Conservation (phyloP, 2,113 vertebrate species). For the Eidolon helvum region DNA sequence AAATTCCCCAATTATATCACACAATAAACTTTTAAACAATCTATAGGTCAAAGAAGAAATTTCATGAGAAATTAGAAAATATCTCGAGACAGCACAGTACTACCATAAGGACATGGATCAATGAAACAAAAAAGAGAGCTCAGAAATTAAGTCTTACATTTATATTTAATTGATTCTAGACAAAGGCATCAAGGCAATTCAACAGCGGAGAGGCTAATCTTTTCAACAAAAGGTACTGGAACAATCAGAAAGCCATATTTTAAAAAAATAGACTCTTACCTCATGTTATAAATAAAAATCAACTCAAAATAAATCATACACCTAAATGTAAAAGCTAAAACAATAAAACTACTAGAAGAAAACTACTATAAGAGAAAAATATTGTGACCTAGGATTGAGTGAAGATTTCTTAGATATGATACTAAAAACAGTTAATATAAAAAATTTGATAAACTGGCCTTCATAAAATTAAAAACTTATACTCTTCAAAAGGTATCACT, state of each 20-base stretch:
- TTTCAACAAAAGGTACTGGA: not conserved
- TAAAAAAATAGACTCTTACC: not conserved
- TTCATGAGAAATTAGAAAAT: constrained; percentile 19
- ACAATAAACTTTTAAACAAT: constrained; percentile 6
- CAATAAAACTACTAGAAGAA: not conserved
- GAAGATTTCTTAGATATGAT: not conserved
- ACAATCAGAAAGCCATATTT: not conserved
- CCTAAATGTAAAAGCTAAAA: constrained; percentile 3
- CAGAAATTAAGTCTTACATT: not conserved
- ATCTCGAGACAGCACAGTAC: not conserved
- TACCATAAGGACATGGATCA: not conserved
- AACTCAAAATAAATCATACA: not conserved
- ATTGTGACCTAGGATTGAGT: not conserved
- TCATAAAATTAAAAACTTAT: not conserved
- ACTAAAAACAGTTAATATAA: not conserved
- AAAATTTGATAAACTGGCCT: not conserved
- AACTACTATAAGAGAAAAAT: not conserved
- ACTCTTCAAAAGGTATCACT: not conserved
- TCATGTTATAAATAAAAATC: not conserved
- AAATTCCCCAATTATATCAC: not conserved
- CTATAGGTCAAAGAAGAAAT: not conserved
- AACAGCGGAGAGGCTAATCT: not conserved
- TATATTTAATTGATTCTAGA: not conserved
- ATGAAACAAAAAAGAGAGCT: not conserved
- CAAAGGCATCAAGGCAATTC: not conserved